Evolutionary conservation across 2,113 vertebrate species (phyloP).

Genomic region (Gymnarchus niloticus): DNA sequence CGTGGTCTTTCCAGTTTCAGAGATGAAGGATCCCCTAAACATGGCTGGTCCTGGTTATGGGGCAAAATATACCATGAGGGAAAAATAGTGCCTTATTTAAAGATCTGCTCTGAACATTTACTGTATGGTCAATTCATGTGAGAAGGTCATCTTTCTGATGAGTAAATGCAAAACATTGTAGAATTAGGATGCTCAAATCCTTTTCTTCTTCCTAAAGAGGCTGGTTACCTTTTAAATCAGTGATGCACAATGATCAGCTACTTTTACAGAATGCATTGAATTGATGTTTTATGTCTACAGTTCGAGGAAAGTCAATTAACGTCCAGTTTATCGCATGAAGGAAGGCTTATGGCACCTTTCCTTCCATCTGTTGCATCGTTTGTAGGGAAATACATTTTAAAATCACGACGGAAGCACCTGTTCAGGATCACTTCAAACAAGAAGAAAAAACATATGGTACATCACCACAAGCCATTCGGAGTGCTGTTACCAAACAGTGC

Average conservation of each 20-base stretch:
- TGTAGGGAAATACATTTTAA: background rate
- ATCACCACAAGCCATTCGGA: background rate
- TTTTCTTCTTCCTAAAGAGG: background rate
- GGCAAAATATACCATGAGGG: background rate
- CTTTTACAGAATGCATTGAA: background rate
- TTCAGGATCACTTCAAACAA: background rate
- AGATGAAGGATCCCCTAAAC: background rate
- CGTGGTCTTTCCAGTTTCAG: background rate
- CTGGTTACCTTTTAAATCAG: background rate
- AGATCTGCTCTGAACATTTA: background rate
- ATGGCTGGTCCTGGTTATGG: background rate
- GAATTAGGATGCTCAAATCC: background rate
- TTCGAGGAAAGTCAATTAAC: background rate
- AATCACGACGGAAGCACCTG: background rate
- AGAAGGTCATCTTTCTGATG: background rate
- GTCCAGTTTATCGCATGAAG: background rate
- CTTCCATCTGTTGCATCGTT: background rate
- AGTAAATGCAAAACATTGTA: background rate
- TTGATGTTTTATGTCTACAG: background rate
- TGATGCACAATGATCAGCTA: background rate
- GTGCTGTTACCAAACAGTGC: background rate
- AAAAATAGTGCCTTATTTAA: background rate
- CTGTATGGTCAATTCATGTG: background rate
- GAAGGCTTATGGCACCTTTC: background rate
- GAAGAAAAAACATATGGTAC: background rate